Conservation (phyloP, 2,113 vertebrate genomes). For the Antechinus flavipes region DNA sequence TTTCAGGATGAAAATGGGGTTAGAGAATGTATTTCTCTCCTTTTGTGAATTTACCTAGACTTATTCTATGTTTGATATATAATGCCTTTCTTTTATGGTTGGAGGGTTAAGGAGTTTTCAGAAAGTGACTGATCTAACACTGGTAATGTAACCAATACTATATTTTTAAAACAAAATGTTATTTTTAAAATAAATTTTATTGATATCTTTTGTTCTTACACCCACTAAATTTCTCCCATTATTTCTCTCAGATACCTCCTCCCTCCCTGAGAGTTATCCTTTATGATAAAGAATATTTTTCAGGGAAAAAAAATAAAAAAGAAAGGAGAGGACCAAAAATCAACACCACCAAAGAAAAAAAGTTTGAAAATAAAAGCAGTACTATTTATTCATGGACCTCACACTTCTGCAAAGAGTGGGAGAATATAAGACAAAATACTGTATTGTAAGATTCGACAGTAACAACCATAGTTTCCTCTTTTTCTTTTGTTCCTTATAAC, state of each 20-base stretch:
- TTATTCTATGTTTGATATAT: neutral
- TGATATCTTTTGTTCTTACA: neutral
- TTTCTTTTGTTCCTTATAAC: neutral
- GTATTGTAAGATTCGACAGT: neutral
- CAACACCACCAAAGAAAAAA: neutral
- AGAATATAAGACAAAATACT: neutral
- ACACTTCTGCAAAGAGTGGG: neutral
- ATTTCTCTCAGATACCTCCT: neutral
- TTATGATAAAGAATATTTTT: neutral
- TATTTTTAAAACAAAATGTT: neutral
- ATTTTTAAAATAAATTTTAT: neutral
- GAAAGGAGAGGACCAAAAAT: neutral
- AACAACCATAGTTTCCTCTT: neutral
- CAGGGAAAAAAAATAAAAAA: neutral
- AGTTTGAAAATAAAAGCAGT: neutral
- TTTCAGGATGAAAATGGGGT: neutral
- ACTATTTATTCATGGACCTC: neutral
- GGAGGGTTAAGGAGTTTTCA: neutral
- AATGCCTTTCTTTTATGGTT: neutral
- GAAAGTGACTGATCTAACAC: neutral
- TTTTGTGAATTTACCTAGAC: neutral
- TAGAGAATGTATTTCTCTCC: neutral
- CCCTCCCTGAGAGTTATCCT: neutral
- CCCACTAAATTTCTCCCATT: neutral
- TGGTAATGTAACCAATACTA: neutral